Base-by-base conservation (phyloP, 2,113 vertebrate genomes). In the Hyaena hyaena region DNA sequence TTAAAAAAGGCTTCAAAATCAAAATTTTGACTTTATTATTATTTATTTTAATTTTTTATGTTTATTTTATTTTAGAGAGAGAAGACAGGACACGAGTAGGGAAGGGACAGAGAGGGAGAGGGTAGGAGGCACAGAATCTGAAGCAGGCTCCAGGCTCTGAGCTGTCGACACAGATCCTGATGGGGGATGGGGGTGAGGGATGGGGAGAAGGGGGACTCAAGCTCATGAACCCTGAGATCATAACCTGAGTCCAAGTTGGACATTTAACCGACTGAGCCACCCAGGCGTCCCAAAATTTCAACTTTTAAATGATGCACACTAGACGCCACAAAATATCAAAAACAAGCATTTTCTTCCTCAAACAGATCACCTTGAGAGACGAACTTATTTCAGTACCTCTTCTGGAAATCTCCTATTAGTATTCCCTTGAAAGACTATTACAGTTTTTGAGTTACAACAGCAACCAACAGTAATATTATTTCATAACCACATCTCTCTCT, bases 381-480 rank as follows among this genome's bases (percentile, higher is more conserved):
- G 10, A 79, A 61, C 24, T 86, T 93, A 91, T 66, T 95, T 5
- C 21, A 74, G 63, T 74, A 76, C 10, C 12, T 80, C 1, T 84
- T 84, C 77, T 77, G 31, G n/a, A 85, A 96, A 69, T 63, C 2
- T 83, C 39, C 17, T 82, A 23, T 69, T 90, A 80, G 21, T 80
- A 83, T 92, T 92, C 94, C 5, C 43, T 84, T 84, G 15, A 95
- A 88, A 90, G n/a, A 65, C 23, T 76, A 14, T 39, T 95, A 65
- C 26, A 61, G 14, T n/a, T 94, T 92, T 85, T 73, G 79, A 87
- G 63, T 83, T 43, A 95, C 2, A 73, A 77, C 31, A 83, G 35
- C 24, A 83, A 86, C 94, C 43, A 82, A 86, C 35, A 91, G 61
- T 89, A 76, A 50, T 92, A 81, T 96, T 92, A 81, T 96, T 85